A percentile compares a stretch with the other conserved stretches of the same genome.
Evolutionary conservation across 2,113 vertebrate genomes (phyloP).

Genomic region (Limnothrissa miodon): DNA sequence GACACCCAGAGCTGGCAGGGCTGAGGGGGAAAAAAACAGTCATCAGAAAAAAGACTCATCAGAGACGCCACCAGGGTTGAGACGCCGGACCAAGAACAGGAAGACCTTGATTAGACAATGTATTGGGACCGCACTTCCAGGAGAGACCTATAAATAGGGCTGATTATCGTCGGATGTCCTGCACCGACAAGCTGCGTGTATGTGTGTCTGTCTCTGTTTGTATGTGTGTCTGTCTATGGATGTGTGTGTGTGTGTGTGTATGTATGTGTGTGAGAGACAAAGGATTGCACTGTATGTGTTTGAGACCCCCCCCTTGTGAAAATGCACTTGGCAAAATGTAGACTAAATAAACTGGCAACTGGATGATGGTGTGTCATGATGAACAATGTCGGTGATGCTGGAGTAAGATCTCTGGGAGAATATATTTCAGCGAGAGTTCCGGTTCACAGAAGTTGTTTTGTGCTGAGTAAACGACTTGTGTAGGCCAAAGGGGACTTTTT

Average conservation of each 20-base stretch:
- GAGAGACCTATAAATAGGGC: conserved; percentile 5
- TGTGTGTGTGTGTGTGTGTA: neutral
- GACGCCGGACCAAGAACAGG: neutral
- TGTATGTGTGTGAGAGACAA: neutral
- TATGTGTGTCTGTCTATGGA: neutral
- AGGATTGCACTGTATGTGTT: neutral
- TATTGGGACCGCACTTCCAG: conserved; percentile 8
- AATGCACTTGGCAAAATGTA: neutral
- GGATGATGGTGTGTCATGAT: neutral
- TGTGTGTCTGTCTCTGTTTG: neutral
- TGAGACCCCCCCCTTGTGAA: neutral
- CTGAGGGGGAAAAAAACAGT: neutral
- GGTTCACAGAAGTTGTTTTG: neutral
- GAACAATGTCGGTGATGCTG: neutral
- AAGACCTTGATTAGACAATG: conserved; percentile 12
- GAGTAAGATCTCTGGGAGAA: neutral
- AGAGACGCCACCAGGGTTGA: conserved; percentile 9
- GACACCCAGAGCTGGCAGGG: neutral
- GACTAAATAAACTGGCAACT: conserved; percentile 8
- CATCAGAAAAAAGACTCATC: neutral
- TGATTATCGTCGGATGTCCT: conserved; percentile 8
- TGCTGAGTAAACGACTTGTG: neutral
- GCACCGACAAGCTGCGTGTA: neutral
- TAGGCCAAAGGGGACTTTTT: neutral
- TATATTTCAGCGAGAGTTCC: neutral